Conservation (phyloP, 92 coral and sea anemone species). For the Palythoa grandiflora region DNA sequence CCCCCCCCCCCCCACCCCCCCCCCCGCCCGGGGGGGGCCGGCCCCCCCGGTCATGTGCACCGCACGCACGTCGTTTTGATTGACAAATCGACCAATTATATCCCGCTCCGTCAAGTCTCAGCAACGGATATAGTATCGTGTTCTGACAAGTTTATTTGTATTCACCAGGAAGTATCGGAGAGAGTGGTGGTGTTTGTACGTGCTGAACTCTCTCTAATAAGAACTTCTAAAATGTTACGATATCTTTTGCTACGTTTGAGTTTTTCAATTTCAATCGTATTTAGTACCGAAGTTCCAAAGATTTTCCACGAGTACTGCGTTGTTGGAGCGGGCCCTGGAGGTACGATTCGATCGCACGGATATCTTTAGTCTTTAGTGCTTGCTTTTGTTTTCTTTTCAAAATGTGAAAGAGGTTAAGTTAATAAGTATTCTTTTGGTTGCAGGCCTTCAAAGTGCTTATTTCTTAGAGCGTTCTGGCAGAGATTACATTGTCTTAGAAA, state of each 20-base stretch:
- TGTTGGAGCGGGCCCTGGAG: constrained; percentile 43
- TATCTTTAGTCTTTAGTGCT: neutral
- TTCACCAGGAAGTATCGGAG: neutral
- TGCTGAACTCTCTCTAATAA: neutral
- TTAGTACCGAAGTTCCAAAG: neutral
- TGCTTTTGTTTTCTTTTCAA: neutral
- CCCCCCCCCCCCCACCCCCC: no score
- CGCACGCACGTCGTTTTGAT: no score
- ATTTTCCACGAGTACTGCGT: constrained; percentile 42
- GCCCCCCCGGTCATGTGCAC: no score
- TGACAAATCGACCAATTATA: constrained; percentile 18
- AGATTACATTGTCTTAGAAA: constrained; percentile 85
- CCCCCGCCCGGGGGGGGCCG: no score
- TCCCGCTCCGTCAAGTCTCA: neutral
- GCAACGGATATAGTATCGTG: neutral
- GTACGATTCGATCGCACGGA: neutral
- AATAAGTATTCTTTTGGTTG: neutral
- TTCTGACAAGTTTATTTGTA: neutral
- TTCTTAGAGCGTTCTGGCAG: constrained; percentile 88
- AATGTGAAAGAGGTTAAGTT: neutral
- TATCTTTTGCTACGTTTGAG: neutral
- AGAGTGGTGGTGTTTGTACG: neutral
- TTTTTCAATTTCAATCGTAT: neutral
- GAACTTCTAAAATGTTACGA: constrained; percentile 19
- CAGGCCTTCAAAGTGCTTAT: constrained; percentile 94